These are phyloP conservation scores for Leptarthrus brevirostris DNA, from an alignment of 2,888 invertebrate genomes.

Conservation along the genomic window DNA sequence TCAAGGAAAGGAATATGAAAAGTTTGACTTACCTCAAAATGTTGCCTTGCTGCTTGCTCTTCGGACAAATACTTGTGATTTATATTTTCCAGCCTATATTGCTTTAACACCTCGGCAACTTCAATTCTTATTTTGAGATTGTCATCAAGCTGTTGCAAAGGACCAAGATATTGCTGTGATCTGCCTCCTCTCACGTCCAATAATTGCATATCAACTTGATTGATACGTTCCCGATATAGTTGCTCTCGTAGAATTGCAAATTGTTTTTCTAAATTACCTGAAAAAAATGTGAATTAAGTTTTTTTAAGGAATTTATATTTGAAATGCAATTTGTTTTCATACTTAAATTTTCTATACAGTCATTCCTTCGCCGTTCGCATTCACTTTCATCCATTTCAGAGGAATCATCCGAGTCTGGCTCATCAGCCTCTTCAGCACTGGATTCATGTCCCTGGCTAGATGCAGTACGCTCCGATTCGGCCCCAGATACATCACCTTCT, in stretches of 20 bases:
- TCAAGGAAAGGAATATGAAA: background rate
- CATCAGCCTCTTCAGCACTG: constrained; percentile 79
- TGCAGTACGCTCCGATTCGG: constrained; percentile 76
- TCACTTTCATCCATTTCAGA: constrained; percentile 94
- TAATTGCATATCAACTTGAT: constrained; percentile 85
- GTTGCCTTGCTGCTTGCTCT: constrained; percentile 87
- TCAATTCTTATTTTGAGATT: constrained; percentile 87
- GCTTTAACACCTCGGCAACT: constrained; percentile 88
- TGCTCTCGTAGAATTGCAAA: constrained; percentile 89
- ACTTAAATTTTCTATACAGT: constrained; percentile 86
- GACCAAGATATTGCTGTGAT: constrained; percentile 89
- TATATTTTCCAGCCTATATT: constrained; percentile 83
- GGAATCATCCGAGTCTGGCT: constrained; percentile 86
- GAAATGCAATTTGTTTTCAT: too few relatives aligned
- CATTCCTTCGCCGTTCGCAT: constrained; percentile 84
- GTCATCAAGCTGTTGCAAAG: constrained; percentile 86
- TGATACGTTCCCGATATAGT: constrained; percentile 84
- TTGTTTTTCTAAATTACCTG: constrained; percentile 87
- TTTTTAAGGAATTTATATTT: too few relatives aligned
- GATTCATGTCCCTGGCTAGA: constrained; percentile 79
- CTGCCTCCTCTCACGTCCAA: constrained; percentile 86
- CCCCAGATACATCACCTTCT: constrained; percentile 77
- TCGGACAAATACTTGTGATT: constrained; percentile 89
- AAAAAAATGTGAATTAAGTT: constrained; percentile 55
- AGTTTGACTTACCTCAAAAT: constrained; percentile 84